phyloP scores from a whole-genome alignment of 1,140 invertebrate genomes.

The Drosophila arizonae region DNA sequence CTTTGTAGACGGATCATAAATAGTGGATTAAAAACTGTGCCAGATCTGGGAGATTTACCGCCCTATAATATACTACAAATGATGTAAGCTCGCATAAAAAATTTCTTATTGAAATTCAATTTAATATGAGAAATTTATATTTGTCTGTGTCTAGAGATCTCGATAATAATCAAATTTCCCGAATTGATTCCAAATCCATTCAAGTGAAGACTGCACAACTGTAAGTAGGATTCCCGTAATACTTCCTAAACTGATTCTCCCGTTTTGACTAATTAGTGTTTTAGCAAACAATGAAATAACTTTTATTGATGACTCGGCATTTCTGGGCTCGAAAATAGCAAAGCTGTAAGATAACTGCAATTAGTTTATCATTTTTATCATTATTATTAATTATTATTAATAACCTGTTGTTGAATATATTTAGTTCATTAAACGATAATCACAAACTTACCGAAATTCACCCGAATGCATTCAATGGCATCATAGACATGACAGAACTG shows the following conservation, averaged over 20 bases:
- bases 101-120: neutral
- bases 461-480: conserved; percentile 87
- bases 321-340: conserved; percentile 86
- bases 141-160: conserved; percentile 83
- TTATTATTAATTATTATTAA: neutral
- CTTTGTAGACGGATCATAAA: conserved; percentile 84
- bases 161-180: conserved; percentile 85
- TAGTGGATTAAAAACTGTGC: conserved; percentile 84
- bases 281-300: conserved; percentile 86
- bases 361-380: no score
- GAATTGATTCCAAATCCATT: conserved; percentile 83
- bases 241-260: neutral
- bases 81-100: conserved; percentile 83
- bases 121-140: neutral
- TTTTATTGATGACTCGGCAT: conserved; percentile 86
- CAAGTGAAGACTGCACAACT: conserved; percentile 85
- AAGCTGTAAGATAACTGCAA: conserved; percentile 85
- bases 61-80: conserved; percentile 84
- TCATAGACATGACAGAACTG: conserved; percentile 85
- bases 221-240: conserved; percentile 82
- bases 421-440: conserved; percentile 88
- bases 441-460: conserved; percentile 85
- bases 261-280: conserved; percentile 82
- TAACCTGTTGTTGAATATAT: neutral
- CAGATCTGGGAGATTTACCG: conserved; percentile 83